Base-by-base conservation (phyloP, 37 sponge, comb jelly and placozoan species). In the Tethya wilhelma region DNA sequence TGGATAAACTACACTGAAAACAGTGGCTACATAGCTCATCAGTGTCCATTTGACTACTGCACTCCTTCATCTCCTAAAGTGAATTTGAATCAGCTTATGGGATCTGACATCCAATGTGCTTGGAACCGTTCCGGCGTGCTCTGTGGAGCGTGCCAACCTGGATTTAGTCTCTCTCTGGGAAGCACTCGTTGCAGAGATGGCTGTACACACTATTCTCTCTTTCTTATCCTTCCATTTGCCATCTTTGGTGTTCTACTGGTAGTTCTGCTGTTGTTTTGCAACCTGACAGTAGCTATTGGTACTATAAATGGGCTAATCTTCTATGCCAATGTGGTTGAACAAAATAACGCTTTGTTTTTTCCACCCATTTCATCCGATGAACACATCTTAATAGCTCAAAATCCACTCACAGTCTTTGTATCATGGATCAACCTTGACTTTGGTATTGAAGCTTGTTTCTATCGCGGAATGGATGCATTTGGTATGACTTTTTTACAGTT, bases 381-480 rank as follows among this genome's bases (percentile, higher is more conserved):
- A n/a, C n/a, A n/a, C n/a, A n/a, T n/a, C n/a, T n/a, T n/a, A n/a
- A n/a, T n/a, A n/a, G n/a, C n/a, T n/a, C n/a, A n/a, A 19, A 59
- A 19, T 19, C 8, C 62, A 7, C 28, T 74, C 36, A 19, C 40
- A 44, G 44, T 64, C 20, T 31, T 75, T 32, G 1, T 88, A 19
- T 75, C 88, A n/a, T 30, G 69, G 25, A 17, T 88, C 64, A 88
- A 88, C 42, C 68, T 88, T 34, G 60, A 67, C 1, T 43, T 43
- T 1, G 77, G 71, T 9, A 26, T 58, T 76, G 33, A 55, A 44
- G 0, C 55, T 22, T 88, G 88, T 37, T 81, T 88, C 60, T 81
- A 67, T 58, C 32, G 65, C 62, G 88, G 82, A 23, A 88, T 81
- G 82, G 59, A 68, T 49, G 71, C 81, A 58, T 75, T 76, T 36